Evolutionary conservation across 2,113 vertebrate species (phyloP).

Genomic region (Dasypus novemcinctus): DNA sequence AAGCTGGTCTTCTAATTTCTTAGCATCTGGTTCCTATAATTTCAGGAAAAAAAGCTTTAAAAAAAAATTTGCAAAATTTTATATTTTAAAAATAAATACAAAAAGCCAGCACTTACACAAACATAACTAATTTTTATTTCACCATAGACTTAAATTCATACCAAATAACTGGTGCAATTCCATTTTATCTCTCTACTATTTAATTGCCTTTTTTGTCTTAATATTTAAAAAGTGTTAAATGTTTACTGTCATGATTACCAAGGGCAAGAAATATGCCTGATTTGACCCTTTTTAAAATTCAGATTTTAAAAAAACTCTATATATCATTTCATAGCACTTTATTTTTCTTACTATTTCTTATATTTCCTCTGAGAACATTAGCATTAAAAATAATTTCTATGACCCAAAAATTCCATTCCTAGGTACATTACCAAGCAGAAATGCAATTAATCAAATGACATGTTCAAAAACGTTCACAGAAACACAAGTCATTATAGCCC

Average conservation of each 20-base stretch:
- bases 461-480: neutral
- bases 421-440: slow-evolving; percentile 19
- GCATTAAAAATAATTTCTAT: slow-evolving; percentile 36
- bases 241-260: neutral
- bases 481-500: neutral
- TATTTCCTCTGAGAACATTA: slow-evolving; percentile 4
- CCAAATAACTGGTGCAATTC: slow-evolving; percentile 22
- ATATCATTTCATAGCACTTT: neutral
- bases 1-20: too few relatives aligned
- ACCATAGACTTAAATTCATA: neutral
- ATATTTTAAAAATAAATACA: slow-evolving; percentile 4
- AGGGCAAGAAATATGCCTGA: slow-evolving; percentile 4
- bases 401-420: slow-evolving; percentile 25
- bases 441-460: neutral
- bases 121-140: neutral
- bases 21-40: slow-evolving; percentile 90
- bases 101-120: neutral
- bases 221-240: slow-evolving; percentile 12
- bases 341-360: slow-evolving; percentile 10
- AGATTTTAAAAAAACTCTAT: slow-evolving; percentile 1
- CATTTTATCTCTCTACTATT: neutral
- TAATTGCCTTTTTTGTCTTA: slow-evolving; percentile 30
- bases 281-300: slow-evolving; percentile 31
- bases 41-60: slow-evolving; percentile 64
- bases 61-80: neutral